These are phyloP conservation scores for Unio pictorum DNA, from an alignment of 2,888 invertebrate species.

Conservation along the genomic window DNA sequence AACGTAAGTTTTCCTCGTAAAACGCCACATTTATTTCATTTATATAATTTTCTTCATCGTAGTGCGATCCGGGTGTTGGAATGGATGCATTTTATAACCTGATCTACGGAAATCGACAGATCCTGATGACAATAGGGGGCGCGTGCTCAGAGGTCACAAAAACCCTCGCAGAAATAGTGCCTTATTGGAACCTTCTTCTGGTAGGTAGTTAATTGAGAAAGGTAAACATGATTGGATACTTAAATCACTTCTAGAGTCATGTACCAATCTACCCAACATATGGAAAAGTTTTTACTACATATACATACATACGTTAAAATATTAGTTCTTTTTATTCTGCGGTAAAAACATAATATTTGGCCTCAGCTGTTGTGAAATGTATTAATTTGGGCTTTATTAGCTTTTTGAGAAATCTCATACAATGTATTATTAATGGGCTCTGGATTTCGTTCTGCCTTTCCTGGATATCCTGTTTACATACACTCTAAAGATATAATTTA, in stretches of 20 bases:
- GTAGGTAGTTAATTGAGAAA: constrained; percentile 71
- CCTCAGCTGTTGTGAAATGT: too few species aligned
- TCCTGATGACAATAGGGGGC: constrained; percentile 84
- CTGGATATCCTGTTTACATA: background rate
- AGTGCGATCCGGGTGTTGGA: constrained; percentile 94
- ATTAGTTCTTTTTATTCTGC: too few species aligned
- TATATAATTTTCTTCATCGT: constrained; percentile 59
- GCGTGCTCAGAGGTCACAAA: constrained; percentile 93
- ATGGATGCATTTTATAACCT: constrained; percentile 94
- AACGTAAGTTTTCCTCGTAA: too few species aligned
- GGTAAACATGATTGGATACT: background rate
- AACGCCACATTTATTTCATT: too few species aligned
- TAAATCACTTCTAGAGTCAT: background rate
- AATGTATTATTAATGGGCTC: too few species aligned
- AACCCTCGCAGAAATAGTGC: constrained; percentile 90
- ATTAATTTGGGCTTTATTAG: too few species aligned
- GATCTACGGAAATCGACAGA: constrained; percentile 81
- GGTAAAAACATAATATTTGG: too few species aligned
- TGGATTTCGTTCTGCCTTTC: background rate
- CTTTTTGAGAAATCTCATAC: too few species aligned
- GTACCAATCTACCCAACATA: background rate
- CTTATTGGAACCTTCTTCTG: constrained; percentile 94
- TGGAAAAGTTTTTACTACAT: too few species aligned
- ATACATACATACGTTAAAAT: too few species aligned
- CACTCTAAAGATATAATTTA: background rate